Base-by-base conservation (phyloP, 2,888 invertebrate genomes). In the Caenorhabditis zanzibari region DNA sequence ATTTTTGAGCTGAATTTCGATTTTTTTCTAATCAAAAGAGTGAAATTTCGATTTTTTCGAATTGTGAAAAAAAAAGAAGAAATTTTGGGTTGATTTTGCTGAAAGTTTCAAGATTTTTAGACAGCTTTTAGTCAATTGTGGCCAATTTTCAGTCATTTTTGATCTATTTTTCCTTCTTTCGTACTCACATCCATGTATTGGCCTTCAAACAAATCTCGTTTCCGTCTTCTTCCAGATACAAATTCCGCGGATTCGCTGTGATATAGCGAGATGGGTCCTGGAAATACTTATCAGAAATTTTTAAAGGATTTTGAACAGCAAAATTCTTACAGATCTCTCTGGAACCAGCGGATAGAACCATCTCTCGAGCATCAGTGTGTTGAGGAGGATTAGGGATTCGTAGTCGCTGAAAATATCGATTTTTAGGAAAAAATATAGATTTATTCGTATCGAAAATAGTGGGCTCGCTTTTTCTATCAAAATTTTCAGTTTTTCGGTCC, bases 341-440 rank as follows among this genome's bases (percentile, higher is more conserved):
- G 88, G 87, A 4, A 77, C 75, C 9, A 89, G 58, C 10, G 89
- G 89, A 44, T 82, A 84, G 73, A 87, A 87, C 89, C 88, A 89
- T 14, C 87, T 81, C 22, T 87, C 85, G 44, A 88, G 68, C 24
- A 90, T 58, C 9, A 90, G 74, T 0, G 64, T 73, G 22, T 85
- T 82, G 28, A 86, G 76, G 12, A 73, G 49, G 35, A 90, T 26
- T 7, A 89, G 80, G 0, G 85, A 75, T 12, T 80, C 85, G 74
- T 86, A 88, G 61, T 88, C 88, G 41, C 86, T 87, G 79, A 68
- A 85, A 63, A 59, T 32, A 6, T 32, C 32, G 32, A 32, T 6
- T 32, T 32, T 32, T 32, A 6, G 32, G 32, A 32, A 32, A 32
- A 32, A 7, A 32, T n/a, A n/a, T n/a, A n/a, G n/a, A n/a, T n/a